These are phyloP conservation scores for Anastatus disparis DNA, from an alignment of 1,140 invertebrate species.

Conservation along the genomic window DNA sequence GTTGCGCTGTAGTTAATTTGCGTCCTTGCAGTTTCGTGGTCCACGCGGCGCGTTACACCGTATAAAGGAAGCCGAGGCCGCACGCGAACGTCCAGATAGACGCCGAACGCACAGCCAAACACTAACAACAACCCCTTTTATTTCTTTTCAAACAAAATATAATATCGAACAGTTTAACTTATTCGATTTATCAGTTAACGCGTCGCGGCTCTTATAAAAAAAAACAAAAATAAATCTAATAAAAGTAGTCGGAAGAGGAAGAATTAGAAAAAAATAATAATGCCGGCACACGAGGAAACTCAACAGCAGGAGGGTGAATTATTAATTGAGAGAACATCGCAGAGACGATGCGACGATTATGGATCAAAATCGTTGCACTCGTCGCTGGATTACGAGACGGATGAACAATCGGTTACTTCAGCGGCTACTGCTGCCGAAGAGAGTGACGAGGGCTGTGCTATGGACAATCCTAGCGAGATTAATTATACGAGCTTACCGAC, in stretches of 20 bases:
- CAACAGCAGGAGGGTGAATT: neutral
- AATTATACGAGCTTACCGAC: slow-evolving; percentile 64
- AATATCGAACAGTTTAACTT: too few species aligned
- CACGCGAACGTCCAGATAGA: slow-evolving; percentile 49
- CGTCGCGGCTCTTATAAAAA: neutral
- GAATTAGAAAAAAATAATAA: slow-evolving; percentile 21
- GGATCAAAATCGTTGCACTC: neutral
- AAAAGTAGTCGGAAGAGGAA: too few species aligned
- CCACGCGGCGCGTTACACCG: slow-evolving; percentile 42
- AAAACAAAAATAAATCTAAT: too few species aligned
- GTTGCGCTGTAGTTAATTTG: too few species aligned
- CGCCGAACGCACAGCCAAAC: too few species aligned
- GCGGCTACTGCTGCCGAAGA: neutral
- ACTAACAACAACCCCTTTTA: too few species aligned
- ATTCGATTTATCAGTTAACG: too few species aligned
- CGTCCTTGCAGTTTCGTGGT: slow-evolving; percentile 39
- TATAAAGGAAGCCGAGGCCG: slow-evolving; percentile 63
- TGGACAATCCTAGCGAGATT: neutral
- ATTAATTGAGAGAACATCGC: neutral
- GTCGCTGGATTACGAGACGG: neutral
- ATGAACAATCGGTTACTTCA: too few species aligned
- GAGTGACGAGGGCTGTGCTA: neutral
- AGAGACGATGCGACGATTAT: neutral
- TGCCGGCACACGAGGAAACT: slow-evolving; percentile 58
- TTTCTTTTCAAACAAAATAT: too few species aligned